A percentile compares a stretch with the other conserved stretches of the same genome.
Conservation (phyloP, 2,888 invertebrate species). For the Parnassius glacialis region DNA sequence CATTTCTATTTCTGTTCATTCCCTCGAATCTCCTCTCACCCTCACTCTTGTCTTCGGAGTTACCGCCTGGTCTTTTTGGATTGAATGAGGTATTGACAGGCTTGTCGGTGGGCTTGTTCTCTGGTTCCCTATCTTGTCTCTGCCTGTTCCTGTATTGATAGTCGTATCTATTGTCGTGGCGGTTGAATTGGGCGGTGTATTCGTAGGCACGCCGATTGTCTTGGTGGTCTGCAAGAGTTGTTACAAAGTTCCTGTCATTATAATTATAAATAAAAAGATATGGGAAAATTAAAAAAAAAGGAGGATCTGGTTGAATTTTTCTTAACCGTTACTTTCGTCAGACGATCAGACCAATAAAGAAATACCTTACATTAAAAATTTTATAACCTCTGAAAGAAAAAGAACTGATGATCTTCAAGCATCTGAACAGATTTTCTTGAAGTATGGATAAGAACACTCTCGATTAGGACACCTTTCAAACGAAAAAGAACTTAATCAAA, state of each 20-base stretch:
- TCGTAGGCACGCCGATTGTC: constrained; percentile 38
- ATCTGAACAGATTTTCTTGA: too few species aligned
- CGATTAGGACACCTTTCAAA: too few species aligned
- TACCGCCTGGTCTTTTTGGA: not conserved
- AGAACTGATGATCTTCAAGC: too few species aligned
- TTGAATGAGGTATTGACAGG: not conserved
- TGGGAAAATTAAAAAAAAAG: not conserved
- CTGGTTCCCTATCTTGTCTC: constrained; percentile 18
- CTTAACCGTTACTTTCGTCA: too few species aligned
- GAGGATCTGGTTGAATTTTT: too few species aligned
- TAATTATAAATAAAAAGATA: too few species aligned
- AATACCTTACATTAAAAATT: too few species aligned
- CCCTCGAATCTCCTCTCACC: constrained; percentile 22
- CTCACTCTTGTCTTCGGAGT: constrained; percentile 1
- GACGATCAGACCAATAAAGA: too few species aligned
- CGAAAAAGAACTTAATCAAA: too few species aligned
- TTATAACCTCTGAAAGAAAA: too few species aligned
- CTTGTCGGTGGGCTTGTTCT: constrained; percentile 12
- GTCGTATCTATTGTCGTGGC: constrained; percentile 19
- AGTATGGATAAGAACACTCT: too few species aligned
- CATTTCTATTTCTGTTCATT: constrained; percentile 11
- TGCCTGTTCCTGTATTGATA: constrained; percentile 9
- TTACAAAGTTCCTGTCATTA: not conserved
- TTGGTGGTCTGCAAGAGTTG: constrained; percentile 25
- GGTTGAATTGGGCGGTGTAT: constrained; percentile 30